Conservation (phyloP, 1,140 invertebrate genomes). For the Colletes latitarsis region DNA sequence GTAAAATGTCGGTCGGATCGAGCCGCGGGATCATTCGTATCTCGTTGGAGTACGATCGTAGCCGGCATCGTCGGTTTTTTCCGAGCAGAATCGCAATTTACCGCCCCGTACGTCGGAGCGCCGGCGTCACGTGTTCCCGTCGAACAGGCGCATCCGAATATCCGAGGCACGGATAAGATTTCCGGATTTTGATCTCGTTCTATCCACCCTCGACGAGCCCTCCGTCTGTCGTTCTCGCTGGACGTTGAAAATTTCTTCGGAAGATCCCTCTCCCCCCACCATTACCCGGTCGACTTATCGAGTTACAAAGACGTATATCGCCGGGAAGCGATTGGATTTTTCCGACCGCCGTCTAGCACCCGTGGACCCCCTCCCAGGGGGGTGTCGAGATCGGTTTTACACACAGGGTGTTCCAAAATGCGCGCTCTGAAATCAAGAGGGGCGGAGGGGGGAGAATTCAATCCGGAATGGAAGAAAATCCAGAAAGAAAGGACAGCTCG, state of each 20-base stretch:
- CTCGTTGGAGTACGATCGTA: no score
- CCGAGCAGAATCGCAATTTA: conserved; percentile 6
- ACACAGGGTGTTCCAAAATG: conserved; percentile 14
- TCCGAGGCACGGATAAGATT: not conserved
- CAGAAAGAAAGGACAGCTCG: no score
- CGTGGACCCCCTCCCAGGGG: conserved; percentile 51
- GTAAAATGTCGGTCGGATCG: no score
- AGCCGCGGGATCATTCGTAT: no score
- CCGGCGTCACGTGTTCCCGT: not conserved
- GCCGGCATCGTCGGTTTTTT: not conserved
- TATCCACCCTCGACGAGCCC: no score
- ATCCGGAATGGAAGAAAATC: not conserved
- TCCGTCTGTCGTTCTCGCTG: not conserved
- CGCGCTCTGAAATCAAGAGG: no score
- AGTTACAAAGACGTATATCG: conserved; percentile 71
- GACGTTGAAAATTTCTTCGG: conserved; percentile 50
- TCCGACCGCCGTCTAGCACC: conserved; percentile 58
- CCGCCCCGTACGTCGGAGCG: not conserved
- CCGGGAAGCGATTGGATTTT: conserved; percentile 70
- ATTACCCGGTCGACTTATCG: conserved; percentile 66
- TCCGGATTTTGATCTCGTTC: conserved; percentile 33
- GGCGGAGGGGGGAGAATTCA: not conserved
- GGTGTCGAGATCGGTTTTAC: conserved; percentile 58
- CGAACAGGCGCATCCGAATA: not conserved
- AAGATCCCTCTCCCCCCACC: conserved; percentile 8